Evolutionary conservation across 2,113 vertebrate species (phyloP), one percentile per base, ranked within the genome.

Genomic region (Indicator maculatus): DNA sequence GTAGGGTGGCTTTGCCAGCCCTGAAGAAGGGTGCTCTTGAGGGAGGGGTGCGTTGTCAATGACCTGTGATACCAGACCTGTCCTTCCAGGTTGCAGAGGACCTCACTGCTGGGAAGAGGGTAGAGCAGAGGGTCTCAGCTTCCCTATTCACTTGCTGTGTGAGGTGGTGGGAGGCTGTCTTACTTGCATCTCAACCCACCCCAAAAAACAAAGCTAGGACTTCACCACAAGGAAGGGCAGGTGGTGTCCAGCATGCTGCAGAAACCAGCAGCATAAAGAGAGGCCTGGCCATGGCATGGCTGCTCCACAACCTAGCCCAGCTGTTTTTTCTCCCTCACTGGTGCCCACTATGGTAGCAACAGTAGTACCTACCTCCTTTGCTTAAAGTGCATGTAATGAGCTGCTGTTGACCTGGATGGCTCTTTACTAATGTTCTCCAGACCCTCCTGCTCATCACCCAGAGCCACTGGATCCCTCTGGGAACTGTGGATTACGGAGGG

Each of bases 401-500:
- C 88, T 33, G 82, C 73, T 65, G 15, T 69, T 95, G 86, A 88
- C 88, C 81, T 79, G 80, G 24, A 27, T 50, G 58, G 39, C 47
- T 94, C 30, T 81, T 39, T 18, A 59, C 41, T 93, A 64, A 91
- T 44, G 23, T 85, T 38, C 50, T 67, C 61, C 41, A 79, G 76
- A 73, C 69, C 58, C 64, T 94, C 38, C 66, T 67, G 79, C 60
- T 65, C 50, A 2, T 88, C 47, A 11, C 33, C 38, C 65, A 12
- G 87, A 50, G 83, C 60, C 1, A 2, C 41, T 60, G 74, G 55
- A 61, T 53, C 53, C 17, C 58, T 72, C 44, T 33, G 60, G 52
- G 30, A 26, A 16, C 70, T 53, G 31, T 20, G 31, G 17, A 6
- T n/a, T 0, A 0, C 0, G 2, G 16, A 26, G 50, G 36, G 59